Percentiles rank a stretch among this genome's conserved stretches.
These are phyloP conservation scores for Porites lobata DNA, from an alignment of 92 coral and sea anemone genomes.

Conservation along the genomic window DNA sequence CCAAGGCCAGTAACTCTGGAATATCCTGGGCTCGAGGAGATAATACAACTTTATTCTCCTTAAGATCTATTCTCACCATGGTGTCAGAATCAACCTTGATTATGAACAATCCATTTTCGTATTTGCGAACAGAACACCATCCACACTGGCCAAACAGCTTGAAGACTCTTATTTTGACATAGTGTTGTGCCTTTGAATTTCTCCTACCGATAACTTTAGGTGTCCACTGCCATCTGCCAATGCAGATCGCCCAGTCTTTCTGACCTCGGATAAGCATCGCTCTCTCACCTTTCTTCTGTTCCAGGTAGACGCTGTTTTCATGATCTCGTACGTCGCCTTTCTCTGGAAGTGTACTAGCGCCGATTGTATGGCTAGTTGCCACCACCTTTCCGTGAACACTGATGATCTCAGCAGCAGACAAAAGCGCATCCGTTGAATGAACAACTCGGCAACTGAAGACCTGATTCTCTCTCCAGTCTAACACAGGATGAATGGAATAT, in stretches of 20 bases:
- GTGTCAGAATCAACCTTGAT: conserved; percentile 36
- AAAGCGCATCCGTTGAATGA: conserved; percentile 46
- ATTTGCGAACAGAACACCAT: conserved; percentile 66
- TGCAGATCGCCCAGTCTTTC: conserved; percentile 57
- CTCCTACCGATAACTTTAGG: background rate
- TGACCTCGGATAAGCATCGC: conserved; percentile 55
- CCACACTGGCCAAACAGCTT: conserved; percentile 35
- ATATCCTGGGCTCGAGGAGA: conserved; percentile 43
- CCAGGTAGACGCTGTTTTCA: conserved; percentile 19
- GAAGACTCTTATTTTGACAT: conserved; percentile 22
- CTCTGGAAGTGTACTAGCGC: conserved; percentile 56
- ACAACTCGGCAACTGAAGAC: conserved; percentile 48
- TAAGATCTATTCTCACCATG: conserved; percentile 16
- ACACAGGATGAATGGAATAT: conserved; percentile 36
- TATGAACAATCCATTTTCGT: conserved; percentile 25
- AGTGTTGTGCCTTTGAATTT: conserved; percentile 11
- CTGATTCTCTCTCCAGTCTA: conserved; percentile 40
- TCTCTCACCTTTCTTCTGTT: conserved; percentile 43
- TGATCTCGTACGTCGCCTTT: conserved; percentile 33
- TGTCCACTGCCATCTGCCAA: conserved; percentile 43
- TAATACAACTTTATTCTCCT: background rate
- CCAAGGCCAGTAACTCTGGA: conserved; percentile 58
- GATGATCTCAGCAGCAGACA: conserved; percentile 62
- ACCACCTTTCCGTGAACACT: conserved; percentile 36
- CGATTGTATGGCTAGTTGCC: conserved; percentile 49